A percentile compares a stretch with the other conserved stretches of the same genome.
Evolutionary conservation across 1,140 invertebrate genomes (phyloP).

Genomic region (Heliconius eleuchia): DNA sequence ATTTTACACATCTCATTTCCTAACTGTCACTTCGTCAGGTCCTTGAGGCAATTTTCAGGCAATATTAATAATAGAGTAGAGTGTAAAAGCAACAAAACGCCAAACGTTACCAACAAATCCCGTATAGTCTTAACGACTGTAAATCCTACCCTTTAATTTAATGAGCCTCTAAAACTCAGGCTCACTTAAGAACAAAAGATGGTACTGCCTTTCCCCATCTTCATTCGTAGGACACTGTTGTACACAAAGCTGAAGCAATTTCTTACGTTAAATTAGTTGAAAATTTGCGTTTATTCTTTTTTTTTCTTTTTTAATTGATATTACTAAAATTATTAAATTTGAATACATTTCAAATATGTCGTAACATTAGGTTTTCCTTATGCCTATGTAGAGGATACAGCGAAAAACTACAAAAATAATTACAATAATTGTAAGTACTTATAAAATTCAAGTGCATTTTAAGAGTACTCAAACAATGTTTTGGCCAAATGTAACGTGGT

Average conservation of each 20-base stretch:
- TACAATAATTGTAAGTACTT: too few relatives aligned
- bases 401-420: too few relatives aligned
- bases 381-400: too few relatives aligned
- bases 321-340: too few relatives aligned
- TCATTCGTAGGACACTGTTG: constrained; percentile 44
- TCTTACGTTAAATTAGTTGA: constrained; percentile 11
- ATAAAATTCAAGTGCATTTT: too few relatives aligned
- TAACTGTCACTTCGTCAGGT: constrained; percentile 20
- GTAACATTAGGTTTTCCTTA: too few relatives aligned
- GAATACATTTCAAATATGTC: too few relatives aligned
- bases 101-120: constrained; percentile 49
- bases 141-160: constrained; percentile 71
- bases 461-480: too few relatives aligned
- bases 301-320: background rate
- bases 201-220: constrained; percentile 50
- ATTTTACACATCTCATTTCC: constrained; percentile 14
- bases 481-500: too few relatives aligned
- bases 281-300: background rate
- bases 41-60: constrained; percentile 34
- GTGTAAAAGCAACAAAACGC: constrained; percentile 44
- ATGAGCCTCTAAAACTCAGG: constrained; percentile 73
- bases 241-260: constrained; percentile 18
- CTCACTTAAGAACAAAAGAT: constrained; percentile 63
- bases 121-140: constrained; percentile 55
- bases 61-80: constrained; percentile 46